A percentile compares a stretch with the other conserved stretches of the same genome.
Conservation (phyloP, 2,888 invertebrate genomes). For the Mythimna vitellina region DNA sequence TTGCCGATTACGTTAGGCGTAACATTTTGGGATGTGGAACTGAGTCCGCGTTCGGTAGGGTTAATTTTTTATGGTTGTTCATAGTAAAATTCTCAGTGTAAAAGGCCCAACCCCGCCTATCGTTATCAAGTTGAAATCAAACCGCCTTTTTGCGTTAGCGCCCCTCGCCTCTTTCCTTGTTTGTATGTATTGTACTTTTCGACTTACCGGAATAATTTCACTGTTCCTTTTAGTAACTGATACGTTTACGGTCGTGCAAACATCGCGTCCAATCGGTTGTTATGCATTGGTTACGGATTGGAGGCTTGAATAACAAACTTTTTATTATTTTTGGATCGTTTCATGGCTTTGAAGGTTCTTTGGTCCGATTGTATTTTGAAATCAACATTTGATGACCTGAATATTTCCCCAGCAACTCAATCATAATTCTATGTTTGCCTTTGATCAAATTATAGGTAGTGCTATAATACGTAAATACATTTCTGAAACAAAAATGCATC, state of each 20-base stretch:
- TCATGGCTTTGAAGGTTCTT: constrained; percentile 15
- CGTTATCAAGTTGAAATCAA: constrained; percentile 84
- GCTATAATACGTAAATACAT: not conserved
- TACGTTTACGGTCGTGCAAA: constrained; percentile 62
- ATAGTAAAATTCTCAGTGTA: constrained; percentile 4
- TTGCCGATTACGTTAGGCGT: constrained; percentile 7
- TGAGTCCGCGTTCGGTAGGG: constrained; percentile 27
- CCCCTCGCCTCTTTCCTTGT: constrained; percentile 72
- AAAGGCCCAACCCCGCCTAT: constrained; percentile 72
- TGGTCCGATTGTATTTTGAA: constrained; percentile 26
- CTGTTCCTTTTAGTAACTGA: constrained; percentile 67
- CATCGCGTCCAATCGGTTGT: constrained; percentile 57
- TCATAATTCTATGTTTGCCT: not conserved
- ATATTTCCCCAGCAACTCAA: not conserved
- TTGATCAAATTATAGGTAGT: not conserved
- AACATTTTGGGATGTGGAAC: not conserved
- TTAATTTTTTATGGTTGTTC: not conserved
- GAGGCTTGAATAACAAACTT: constrained; percentile 45
- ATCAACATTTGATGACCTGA: constrained; percentile 2
- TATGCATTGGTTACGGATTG: constrained; percentile 49
- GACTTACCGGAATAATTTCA: constrained; percentile 63
- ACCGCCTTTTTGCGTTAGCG: constrained; percentile 81
- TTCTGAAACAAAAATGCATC: not conserved
- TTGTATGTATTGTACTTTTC: constrained; percentile 68
- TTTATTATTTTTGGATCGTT: constrained; percentile 41